These are phyloP conservation scores for Ceraclea dissimilis DNA, from an alignment of 2,888 invertebrate genomes.

Conservation along the genomic window DNA sequence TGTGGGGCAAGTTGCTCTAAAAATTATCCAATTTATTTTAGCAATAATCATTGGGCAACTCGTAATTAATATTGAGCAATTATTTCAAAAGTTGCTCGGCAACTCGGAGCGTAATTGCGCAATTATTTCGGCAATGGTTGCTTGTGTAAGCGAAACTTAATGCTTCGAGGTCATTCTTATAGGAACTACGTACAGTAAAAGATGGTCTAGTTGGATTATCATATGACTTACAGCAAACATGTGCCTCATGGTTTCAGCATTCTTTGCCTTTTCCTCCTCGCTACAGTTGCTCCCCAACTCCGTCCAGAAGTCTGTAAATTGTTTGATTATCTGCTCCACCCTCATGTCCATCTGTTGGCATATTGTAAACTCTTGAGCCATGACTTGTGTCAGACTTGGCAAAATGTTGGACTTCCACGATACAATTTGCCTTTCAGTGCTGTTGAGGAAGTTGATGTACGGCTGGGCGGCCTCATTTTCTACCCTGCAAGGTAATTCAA, in stretches of 20 bases:
- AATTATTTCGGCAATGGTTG: too few relatives aligned
- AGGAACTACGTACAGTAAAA: too few relatives aligned
- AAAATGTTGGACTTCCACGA: slow-evolving; percentile 41
- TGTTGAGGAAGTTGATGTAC: background rate
- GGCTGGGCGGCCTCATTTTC: background rate
- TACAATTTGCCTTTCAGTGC: background rate
- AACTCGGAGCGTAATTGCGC: too few relatives aligned
- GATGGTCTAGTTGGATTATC: too few relatives aligned
- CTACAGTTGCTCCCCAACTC: slow-evolving; percentile 40
- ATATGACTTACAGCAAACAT: slow-evolving; percentile 49
- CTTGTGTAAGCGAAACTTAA: too few relatives aligned
- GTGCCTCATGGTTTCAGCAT: slow-evolving; percentile 47
- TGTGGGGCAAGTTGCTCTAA: too few relatives aligned
- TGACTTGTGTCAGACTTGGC: background rate
- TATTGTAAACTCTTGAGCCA: background rate
- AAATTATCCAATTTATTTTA: too few relatives aligned
- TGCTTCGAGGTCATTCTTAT: too few relatives aligned
- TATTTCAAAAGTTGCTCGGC: too few relatives aligned
- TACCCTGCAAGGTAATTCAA: too few relatives aligned
- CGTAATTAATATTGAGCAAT: too few relatives aligned
- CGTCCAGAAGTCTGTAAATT: slow-evolving; percentile 51
- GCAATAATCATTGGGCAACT: too few relatives aligned
- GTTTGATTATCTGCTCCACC: slow-evolving; percentile 40
- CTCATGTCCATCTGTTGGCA: background rate
- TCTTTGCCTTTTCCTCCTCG: slow-evolving; percentile 43